Conservation (phyloP, 2,888 invertebrate genomes). For the Heliconius cydno region DNA sequence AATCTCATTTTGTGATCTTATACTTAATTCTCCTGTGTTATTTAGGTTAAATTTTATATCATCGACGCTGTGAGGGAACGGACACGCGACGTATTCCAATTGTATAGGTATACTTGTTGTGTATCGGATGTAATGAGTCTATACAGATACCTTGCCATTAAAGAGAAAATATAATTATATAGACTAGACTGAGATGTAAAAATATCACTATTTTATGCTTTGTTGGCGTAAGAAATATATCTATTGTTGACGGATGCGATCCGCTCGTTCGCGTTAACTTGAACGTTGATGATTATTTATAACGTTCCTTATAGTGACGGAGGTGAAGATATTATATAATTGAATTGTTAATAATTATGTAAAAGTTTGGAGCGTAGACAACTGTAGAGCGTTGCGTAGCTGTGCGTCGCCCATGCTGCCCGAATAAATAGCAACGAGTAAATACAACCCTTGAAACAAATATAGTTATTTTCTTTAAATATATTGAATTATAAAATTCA, state of each 20-base stretch:
- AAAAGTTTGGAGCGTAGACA: slow-evolving; percentile 66
- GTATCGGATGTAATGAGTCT: slow-evolving; percentile 81
- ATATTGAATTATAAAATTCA: background rate
- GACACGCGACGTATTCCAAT: slow-evolving; percentile 78
- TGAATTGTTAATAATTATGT: slow-evolving; percentile 70
- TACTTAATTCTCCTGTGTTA: slow-evolving; percentile 84
- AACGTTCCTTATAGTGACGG: slow-evolving; percentile 72
- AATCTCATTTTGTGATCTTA: slow-evolving; percentile 84
- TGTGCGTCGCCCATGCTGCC: slow-evolving; percentile 50
- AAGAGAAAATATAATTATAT: slow-evolving; percentile 77
- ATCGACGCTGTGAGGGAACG: slow-evolving; percentile 82
- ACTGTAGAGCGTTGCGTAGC: slow-evolving; percentile 56
- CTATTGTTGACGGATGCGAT: slow-evolving; percentile 72
- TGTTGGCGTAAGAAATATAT: slow-evolving; percentile 79
- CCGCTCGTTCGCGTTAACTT: slow-evolving; percentile 64
- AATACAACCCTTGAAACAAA: background rate
- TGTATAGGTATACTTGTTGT: slow-evolving; percentile 82
- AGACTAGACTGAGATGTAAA: slow-evolving; percentile 84
- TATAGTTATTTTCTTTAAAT: slow-evolving; percentile 1
- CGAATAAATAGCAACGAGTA: background rate
- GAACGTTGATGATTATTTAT: slow-evolving; percentile 61
- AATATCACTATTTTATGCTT: slow-evolving; percentile 84
- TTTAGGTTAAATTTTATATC: slow-evolving; percentile 84
- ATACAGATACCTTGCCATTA: slow-evolving; percentile 83
- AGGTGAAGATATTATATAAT: slow-evolving; percentile 65